These are phyloP conservation scores for Myotis lucifugus DNA, from an alignment of 2,113 vertebrate genomes.

Conservation along the genomic window DNA sequence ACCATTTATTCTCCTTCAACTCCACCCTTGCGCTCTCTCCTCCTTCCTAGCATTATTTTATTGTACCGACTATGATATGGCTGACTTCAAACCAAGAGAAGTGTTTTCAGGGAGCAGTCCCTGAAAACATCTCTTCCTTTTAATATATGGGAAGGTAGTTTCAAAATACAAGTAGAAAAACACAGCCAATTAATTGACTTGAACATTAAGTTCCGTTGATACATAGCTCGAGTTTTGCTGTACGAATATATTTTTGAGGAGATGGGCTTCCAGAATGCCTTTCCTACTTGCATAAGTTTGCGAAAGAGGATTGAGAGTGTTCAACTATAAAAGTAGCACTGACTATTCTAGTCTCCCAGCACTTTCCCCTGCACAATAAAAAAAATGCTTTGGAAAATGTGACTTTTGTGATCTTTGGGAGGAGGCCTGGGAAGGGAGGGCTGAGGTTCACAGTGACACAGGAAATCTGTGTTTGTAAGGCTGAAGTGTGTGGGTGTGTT, in stretches of 20 bases:
- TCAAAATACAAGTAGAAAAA: background rate
- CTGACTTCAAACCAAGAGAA: background rate
- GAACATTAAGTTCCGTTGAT: background rate
- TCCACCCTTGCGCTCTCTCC: background rate
- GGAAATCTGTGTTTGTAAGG: conserved; percentile 53
- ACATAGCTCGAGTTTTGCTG: background rate
- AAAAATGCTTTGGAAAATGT: conserved; percentile 56
- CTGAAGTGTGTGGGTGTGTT: conserved; percentile 44
- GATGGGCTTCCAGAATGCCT: background rate
- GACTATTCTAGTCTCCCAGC: background rate
- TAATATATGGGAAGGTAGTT: background rate
- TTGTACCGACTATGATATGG: background rate
- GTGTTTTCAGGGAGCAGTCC: too few relatives aligned
- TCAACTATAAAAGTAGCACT: background rate
- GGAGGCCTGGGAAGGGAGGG: background rate
- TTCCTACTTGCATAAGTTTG: conserved; percentile 17
- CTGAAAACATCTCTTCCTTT: background rate
- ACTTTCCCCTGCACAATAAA: conserved; percentile 17
- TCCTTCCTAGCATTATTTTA: background rate
- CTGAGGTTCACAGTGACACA: conserved; percentile 15
- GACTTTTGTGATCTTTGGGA: conserved; percentile 45
- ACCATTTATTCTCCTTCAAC: background rate
- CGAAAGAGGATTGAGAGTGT: background rate
- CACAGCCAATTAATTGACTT: background rate
- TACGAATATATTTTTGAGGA: background rate